Evolutionary conservation across 2,797 vertebrate genomes (phyloP).

Genomic region (Helarctos malayanus): DNA sequence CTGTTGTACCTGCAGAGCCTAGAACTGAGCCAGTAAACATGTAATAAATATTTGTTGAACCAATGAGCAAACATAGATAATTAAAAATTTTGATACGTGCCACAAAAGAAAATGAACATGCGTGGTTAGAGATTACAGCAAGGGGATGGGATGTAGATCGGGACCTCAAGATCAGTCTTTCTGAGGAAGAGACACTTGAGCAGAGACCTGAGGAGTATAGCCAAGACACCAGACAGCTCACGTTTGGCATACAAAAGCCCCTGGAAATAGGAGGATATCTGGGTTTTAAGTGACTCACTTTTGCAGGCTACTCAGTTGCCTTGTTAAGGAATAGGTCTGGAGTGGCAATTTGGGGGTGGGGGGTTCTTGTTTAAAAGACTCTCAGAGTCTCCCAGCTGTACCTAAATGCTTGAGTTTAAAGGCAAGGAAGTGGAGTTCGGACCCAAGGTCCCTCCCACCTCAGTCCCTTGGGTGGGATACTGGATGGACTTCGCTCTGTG

Average conservation of each 20-base stretch:
- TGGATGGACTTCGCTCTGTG: neutral
- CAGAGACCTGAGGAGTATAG: constrained; percentile 21
- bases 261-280: neutral
- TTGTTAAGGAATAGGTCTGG: neutral
- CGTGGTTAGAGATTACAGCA: neutral
- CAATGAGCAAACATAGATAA: constrained; percentile 54
- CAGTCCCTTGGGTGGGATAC: neutral
- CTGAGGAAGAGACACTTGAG: constrained; percentile 27
- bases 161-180: neutral
- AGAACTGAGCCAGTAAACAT: neutral
- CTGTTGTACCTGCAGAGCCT: neutral
- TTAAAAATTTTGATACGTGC: constrained; percentile 33
- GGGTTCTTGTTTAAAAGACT: constrained; percentile 22
- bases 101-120: neutral
- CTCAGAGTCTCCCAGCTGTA: constrained; percentile 12
- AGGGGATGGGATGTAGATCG: neutral
- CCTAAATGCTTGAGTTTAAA: constrained; percentile 28
- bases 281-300: constrained; percentile 58
- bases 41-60: constrained; percentile 54
- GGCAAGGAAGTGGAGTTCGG: constrained; percentile 27
- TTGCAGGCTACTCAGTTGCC: constrained; percentile 6
- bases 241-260: neutral
- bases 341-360: neutral
- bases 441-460: neutral
- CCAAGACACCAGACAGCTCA: constrained; percentile 37